Conservation (phyloP, 1,140 invertebrate species). For the Berghia stephanieae region DNA sequence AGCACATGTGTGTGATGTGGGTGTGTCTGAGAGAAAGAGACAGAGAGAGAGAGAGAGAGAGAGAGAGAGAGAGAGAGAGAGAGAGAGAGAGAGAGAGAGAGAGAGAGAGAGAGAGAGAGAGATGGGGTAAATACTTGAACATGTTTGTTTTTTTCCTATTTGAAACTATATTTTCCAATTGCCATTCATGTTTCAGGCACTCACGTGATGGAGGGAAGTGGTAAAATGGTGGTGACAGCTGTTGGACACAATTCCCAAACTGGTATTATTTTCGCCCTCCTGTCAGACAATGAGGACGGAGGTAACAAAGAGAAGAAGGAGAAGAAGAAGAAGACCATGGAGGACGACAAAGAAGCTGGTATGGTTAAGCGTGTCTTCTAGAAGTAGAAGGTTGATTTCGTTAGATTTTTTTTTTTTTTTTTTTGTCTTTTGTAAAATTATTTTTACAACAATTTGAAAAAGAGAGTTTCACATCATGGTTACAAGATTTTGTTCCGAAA, state of each 20-base stretch:
- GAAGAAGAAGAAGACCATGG: constrained; percentile 78
- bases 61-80: too few species aligned
- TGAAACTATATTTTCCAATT: too few species aligned
- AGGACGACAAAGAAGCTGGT: constrained; percentile 40
- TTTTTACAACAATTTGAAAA: too few species aligned
- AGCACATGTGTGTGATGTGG: too few species aligned
- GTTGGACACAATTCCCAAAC: constrained; percentile 99
- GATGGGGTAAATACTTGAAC: too few species aligned
- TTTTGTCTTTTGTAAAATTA: neutral
- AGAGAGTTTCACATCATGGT: too few species aligned
- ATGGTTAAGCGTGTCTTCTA: constrained; percentile 5
- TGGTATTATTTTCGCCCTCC: constrained; percentile 98
- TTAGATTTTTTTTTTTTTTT: neutral
- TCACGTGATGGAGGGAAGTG: constrained; percentile 99
- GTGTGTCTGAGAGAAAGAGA: too few species aligned
- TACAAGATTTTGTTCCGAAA: too few species aligned
- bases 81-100: too few species aligned
- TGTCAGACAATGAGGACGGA: constrained; percentile 93
- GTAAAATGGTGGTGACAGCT: constrained; percentile 98
- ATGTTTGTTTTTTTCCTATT: too few species aligned
- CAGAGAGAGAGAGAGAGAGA: too few species aligned
- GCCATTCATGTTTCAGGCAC: constrained; percentile 89
- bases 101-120: too few species aligned
- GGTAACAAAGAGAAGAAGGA: constrained; percentile 92
- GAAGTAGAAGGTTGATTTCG: neutral